Evolutionary conservation across 2,888 invertebrate species (phyloP).

Genomic region (Entomobrya proxima): DNA sequence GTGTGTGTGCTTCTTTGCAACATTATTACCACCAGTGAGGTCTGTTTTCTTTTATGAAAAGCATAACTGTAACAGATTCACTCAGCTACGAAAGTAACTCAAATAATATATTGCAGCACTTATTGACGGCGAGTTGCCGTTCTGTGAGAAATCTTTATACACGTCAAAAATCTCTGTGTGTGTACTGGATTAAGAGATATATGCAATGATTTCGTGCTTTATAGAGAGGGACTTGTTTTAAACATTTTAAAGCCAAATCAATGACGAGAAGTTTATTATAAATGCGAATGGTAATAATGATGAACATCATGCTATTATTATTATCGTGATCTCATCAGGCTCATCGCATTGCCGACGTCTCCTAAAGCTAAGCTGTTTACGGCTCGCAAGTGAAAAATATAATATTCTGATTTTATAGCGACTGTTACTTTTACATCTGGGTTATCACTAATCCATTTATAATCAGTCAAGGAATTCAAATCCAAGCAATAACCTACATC

Average conservation of each 20-base stretch:
- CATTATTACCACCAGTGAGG: constrained; percentile 3
- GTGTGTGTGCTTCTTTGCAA: constrained; percentile 57
- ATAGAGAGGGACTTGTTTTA: constrained; percentile 22
- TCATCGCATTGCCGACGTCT: not conserved
- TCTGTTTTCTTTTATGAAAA: constrained; percentile 47
- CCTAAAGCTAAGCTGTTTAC: constrained; percentile 27
- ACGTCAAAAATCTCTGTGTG: constrained; percentile 35
- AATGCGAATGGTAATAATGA: not conserved
- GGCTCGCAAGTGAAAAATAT: not conserved
- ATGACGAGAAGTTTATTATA: not conserved
- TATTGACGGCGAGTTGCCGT: not conserved
- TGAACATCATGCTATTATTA: constrained; percentile 7
- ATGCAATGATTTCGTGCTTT: constrained; percentile 44
- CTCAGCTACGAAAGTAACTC: not conserved
- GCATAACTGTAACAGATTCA: constrained; percentile 49
- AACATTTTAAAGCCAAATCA: not conserved
- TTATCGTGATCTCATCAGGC: not conserved
- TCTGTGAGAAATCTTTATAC: constrained; percentile 50
- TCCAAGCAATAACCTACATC: constrained; percentile 54
- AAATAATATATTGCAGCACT: not conserved
- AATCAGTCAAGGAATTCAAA: constrained; percentile 67
- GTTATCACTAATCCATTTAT: constrained; percentile 67
- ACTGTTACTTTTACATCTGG: constrained; percentile 50
- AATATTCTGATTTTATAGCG: constrained; percentile 9
- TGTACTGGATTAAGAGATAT: constrained; percentile 64